Conservation (phyloP, 1,140 invertebrate genomes). For the Aphelinus atriplicis region DNA sequence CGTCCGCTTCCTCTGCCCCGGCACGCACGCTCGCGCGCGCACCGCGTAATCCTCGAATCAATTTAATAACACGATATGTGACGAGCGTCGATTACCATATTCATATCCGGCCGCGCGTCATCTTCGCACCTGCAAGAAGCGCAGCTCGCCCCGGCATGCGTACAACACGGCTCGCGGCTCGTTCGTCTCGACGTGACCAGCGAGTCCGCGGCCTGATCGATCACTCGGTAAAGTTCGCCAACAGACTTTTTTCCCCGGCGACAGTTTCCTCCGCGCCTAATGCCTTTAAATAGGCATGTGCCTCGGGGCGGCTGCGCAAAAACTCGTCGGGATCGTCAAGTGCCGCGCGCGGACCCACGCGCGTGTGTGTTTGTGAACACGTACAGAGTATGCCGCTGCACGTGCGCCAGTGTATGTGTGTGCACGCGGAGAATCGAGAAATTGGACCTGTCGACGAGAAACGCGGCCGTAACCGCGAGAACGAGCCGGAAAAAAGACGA, state of each 20-base stretch:
- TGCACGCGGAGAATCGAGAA: conserved; percentile 28
- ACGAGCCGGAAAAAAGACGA: conserved; percentile 20
- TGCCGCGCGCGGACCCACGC: background rate
- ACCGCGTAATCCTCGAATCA: too few relatives aligned
- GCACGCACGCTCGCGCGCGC: too few relatives aligned
- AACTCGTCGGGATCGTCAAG: conserved; percentile 5
- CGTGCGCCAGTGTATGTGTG: background rate
- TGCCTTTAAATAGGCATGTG: conserved; percentile 38
- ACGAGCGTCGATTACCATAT: too few relatives aligned
- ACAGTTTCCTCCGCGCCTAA: conserved; percentile 5
- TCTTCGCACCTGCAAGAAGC: too few relatives aligned
- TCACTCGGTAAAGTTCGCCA: too few relatives aligned
- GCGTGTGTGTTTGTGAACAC: background rate
- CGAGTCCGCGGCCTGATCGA: too few relatives aligned
- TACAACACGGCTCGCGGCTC: too few relatives aligned
- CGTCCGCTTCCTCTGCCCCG: too few relatives aligned
- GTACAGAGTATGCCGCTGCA: conserved; percentile 17
- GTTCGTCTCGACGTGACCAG: too few relatives aligned
- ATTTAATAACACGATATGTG: too few relatives aligned
- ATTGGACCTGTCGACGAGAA: conserved; percentile 25
- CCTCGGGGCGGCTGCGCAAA: conserved; percentile 2
- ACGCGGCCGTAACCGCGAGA: conserved; percentile 9
- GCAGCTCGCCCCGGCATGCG: too few relatives aligned
- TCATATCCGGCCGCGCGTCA: too few relatives aligned
- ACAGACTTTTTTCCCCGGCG: conserved; percentile 9